Evolutionary conservation across 2,888 invertebrate genomes (phyloP).

Genomic region (Mimas tiliae): DNA sequence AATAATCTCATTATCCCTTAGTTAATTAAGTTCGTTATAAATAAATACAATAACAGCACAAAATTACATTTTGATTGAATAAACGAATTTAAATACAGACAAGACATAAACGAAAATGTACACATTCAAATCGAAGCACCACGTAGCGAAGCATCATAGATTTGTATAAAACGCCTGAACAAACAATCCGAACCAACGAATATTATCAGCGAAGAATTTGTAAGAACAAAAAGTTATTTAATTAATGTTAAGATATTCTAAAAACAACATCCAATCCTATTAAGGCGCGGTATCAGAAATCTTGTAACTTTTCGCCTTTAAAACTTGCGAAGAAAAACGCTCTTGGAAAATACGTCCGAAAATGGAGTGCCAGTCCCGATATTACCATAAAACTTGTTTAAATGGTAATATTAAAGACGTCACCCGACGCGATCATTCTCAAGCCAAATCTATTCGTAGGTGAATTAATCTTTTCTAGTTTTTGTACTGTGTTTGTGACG

Average conservation of each 20-base stretch:
- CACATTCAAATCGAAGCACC: not conserved
- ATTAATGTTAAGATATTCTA: constrained; percentile 71
- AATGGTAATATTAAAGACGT: constrained; percentile 84
- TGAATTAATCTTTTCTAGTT: constrained; percentile 28
- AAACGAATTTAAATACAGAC: constrained; percentile 9
- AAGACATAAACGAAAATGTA: constrained; percentile 28
- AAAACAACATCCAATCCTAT: constrained; percentile 73
- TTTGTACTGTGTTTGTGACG: not conserved
- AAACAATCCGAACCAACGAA: constrained; percentile 43
- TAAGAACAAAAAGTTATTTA: constrained; percentile 58
- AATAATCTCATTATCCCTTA: too few relatives aligned
- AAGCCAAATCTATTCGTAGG: constrained; percentile 59
- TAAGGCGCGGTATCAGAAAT: constrained; percentile 71
- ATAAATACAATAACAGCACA: not conserved
- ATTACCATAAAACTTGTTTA: constrained; percentile 85
- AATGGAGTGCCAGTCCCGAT: constrained; percentile 73
- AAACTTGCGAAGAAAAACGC: constrained; percentile 73
- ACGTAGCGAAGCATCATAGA: constrained; percentile 21
- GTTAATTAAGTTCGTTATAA: not conserved
- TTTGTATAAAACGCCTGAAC: constrained; percentile 35
- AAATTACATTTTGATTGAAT: too few relatives aligned
- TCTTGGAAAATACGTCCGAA: constrained; percentile 73
- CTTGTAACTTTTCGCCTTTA: constrained; percentile 76
- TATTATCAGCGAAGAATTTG: constrained; percentile 53
- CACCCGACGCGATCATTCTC: constrained; percentile 66